Conservation (phyloP, 2,797 vertebrate species). For the Pristis pectinata region DNA sequence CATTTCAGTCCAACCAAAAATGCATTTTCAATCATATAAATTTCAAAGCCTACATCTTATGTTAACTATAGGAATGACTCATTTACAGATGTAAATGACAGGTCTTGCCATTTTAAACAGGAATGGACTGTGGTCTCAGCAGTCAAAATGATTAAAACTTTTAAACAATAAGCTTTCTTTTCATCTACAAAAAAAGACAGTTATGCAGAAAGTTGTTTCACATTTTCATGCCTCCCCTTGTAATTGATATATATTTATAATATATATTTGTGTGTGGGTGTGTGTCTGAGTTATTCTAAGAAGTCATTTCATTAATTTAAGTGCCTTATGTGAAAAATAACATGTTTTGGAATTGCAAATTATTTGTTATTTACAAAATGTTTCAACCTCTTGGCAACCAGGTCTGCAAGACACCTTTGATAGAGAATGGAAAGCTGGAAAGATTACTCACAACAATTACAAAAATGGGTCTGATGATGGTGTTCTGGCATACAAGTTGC, state of each 20-base stretch:
- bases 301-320: too few species aligned
- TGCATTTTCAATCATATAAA: too few species aligned
- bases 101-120: neutral
- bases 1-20: too few species aligned
- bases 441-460: constrained; percentile 79
- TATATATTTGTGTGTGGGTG: too few species aligned
- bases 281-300: neutral
- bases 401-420: constrained; percentile 92
- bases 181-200: neutral
- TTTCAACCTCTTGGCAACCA: constrained; percentile 48
- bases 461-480: constrained; percentile 88
- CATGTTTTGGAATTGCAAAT: neutral
- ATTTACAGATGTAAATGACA: neutral
- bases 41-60: neutral
- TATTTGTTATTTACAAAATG: neutral
- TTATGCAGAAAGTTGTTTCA: neutral
- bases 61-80: neutral
- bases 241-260: too few species aligned
- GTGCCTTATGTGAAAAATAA: neutral
- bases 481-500: constrained; percentile 87
- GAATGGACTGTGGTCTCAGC: neutral
- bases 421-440: constrained; percentile 82
- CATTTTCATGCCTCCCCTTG: neutral
- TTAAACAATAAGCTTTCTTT: neutral
- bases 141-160: neutral